Percentiles rank a stretch among this genome's conserved stretches.
phyloP scores from a whole-genome alignment of 1,140 invertebrate genomes.

The Lasioglossum baleicum region DNA sequence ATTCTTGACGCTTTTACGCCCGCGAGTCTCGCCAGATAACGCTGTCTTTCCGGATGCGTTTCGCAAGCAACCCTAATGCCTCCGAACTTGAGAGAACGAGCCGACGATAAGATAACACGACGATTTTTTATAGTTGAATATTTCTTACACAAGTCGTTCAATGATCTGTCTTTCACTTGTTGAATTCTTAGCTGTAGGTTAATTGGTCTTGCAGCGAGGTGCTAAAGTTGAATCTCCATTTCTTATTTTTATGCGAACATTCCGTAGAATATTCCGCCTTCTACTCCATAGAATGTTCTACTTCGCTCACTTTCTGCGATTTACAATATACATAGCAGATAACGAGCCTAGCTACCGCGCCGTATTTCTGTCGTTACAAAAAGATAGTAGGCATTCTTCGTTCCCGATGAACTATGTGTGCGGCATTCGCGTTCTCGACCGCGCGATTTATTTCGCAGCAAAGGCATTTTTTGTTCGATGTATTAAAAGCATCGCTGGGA shows the following conservation, averaged over 20 bases:
- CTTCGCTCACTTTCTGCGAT: no score
- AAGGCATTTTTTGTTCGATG: not conserved
- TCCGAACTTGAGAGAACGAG: not conserved
- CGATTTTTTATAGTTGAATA: no score
- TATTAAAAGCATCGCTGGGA: not conserved
- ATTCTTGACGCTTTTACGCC: slow-evolving; percentile 13
- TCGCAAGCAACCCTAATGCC: slow-evolving; percentile 20
- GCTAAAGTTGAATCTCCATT: no score
- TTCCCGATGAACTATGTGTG: not conserved
- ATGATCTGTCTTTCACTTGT: no score
- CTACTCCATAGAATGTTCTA: not conserved
- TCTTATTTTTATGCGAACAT: slow-evolving; percentile 12
- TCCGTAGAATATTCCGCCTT: not conserved
- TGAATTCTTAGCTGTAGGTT: no score
- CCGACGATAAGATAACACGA: slow-evolving; percentile 12
- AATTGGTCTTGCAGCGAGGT: no score
- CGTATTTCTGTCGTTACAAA: not conserved
- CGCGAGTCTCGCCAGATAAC: slow-evolving; percentile 20
- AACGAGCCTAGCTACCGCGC: not conserved
- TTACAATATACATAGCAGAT: no score
- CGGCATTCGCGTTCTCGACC: not conserved
- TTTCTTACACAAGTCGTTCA: no score
- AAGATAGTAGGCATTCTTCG: not conserved
- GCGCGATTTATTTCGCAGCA: not conserved
- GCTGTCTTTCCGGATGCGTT: not conserved